These are phyloP conservation scores for Antrozous pallidus DNA, from an alignment of 2,797 vertebrate species.

Conservation along the genomic window DNA sequence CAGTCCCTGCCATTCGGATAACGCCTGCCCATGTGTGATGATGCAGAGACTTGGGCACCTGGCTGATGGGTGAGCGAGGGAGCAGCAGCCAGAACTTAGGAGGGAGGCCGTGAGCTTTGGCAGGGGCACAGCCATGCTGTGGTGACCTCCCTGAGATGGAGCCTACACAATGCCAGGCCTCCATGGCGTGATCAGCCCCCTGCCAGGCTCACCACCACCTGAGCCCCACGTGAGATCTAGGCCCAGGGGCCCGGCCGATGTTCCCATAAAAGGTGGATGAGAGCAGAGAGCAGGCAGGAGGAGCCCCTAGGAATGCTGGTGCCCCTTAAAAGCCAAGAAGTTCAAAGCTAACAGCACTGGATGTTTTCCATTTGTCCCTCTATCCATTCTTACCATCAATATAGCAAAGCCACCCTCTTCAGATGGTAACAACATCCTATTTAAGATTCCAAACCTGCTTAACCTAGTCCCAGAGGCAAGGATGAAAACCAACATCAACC, in stretches of 20 bases:
- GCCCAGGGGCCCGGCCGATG: fast-evolving
- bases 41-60: too few species aligned
- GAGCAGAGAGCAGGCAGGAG: background rate
- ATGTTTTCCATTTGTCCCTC: fast-evolving
- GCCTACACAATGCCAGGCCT: fast-evolving
- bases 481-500: background rate
- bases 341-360: fast-evolving
- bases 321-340: too few species aligned
- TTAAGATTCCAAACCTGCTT: background rate
- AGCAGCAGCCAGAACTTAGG: background rate
- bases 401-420: fast-evolving
- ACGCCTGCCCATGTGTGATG: background rate
- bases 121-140: background rate
- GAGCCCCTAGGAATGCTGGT: background rate
- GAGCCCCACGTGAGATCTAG: background rate
- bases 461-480: background rate
- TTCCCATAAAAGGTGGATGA: fast-evolving
- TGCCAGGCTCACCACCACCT: background rate
- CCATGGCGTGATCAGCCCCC: fast-evolving
- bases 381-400: fast-evolving
- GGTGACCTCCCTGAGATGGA: fast-evolving
- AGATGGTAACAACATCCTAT: fast-evolving
- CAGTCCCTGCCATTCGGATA: fast-evolving
- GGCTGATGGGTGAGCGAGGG: fast-evolving
- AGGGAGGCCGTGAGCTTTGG: background rate